Evolutionary conservation across 2,888 invertebrate species (phyloP), one percentile per base, ranked within the genome.

Genomic region (Microdon myrmicae): DNA sequence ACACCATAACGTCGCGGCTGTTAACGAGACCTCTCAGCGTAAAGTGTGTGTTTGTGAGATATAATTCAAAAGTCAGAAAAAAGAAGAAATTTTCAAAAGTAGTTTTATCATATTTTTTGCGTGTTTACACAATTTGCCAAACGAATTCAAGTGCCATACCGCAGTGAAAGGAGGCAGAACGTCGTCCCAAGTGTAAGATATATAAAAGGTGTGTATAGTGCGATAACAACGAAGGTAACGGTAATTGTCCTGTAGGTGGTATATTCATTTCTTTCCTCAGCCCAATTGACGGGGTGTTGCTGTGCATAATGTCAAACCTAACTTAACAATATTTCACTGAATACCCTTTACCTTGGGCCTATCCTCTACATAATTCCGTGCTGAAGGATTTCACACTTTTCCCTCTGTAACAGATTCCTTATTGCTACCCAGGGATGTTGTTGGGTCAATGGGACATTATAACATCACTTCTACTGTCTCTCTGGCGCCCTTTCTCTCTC

Each of bases 161-260:
- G 53, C 16, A 58, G 64, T 64, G 56, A 64, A 51, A 51, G 51
- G 58, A 45, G 51, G 47, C 48, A 51, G 44, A 53, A 55, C 44
- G 39, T 41, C 51, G 39, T 45, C 49, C 45, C 28, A 56, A 49
- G 49, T 61, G 61, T 45, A 28, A 56, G 47, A 51, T 41, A 53
- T 58, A 53, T 48, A 32, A 47, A 58, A 64, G 58, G 58, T 64
- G 64, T 64, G 64, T 58, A 49, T 39, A 31, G 26, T 26, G 49
- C 39, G 31, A 32, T n/a, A n/a, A 58, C 41, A 53, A 25, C 47
- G 51, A 31, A 17, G 14, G 38, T 17, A 39, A 29, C 34, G 41
- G 14, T 9, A 19, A 20, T 3, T 14, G 12, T 28, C 16, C 2
- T 26, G 20, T 43, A 12, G 14, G 20, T 13, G 10, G 4, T n/a